These are phyloP conservation scores for Oryzias javanicus DNA, from an alignment of 2,113 vertebrate genomes.

Conservation along the genomic window DNA sequence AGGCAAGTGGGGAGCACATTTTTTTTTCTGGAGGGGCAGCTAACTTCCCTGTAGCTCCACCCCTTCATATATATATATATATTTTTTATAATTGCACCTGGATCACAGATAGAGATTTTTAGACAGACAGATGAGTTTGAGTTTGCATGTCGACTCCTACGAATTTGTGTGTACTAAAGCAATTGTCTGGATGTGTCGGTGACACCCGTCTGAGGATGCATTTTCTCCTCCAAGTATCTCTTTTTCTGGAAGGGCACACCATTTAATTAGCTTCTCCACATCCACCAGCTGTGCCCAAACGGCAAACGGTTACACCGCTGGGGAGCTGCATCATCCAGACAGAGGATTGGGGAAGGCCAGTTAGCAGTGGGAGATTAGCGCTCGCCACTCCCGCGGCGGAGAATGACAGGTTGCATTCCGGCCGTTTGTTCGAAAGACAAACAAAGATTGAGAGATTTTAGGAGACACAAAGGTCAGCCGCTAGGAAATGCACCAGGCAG, in stretches of 20 bases:
- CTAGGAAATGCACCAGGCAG: slow-evolving; percentile 25
- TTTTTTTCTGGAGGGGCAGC: too few species aligned
- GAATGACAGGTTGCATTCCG: slow-evolving; percentile 38
- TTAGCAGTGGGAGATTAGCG: slow-evolving; percentile 56
- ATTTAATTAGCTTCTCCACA: slow-evolving; percentile 67
- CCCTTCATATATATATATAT: too few species aligned
- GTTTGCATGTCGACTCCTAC: slow-evolving; percentile 28
- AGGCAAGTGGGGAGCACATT: too few species aligned
- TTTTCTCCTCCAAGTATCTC: slow-evolving; percentile 64
- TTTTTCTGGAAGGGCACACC: slow-evolving; percentile 45
- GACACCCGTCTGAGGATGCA: slow-evolving; percentile 29
- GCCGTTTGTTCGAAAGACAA: slow-evolving; percentile 52
- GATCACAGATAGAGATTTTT: slow-evolving; percentile 11
- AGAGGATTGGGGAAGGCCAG: slow-evolving; percentile 23
- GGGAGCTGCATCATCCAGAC: slow-evolving; percentile 55
- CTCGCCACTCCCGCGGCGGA: slow-evolving; percentile 25
- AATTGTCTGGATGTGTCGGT: slow-evolving; percentile 34
- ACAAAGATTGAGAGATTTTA: slow-evolving; percentile 56
- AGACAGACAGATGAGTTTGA: slow-evolving; percentile 20
- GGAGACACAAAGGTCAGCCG: slow-evolving; percentile 32
- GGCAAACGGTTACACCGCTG: slow-evolving; percentile 56
- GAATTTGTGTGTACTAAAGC: slow-evolving; percentile 49
- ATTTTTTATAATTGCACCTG: slow-evolving; percentile 11
- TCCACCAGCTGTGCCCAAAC: slow-evolving; percentile 72
- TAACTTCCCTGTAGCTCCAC: too few species aligned